Base-by-base conservation (phyloP, 2,113 vertebrate genomes). In the Andinoacara biseriatus region DNA sequence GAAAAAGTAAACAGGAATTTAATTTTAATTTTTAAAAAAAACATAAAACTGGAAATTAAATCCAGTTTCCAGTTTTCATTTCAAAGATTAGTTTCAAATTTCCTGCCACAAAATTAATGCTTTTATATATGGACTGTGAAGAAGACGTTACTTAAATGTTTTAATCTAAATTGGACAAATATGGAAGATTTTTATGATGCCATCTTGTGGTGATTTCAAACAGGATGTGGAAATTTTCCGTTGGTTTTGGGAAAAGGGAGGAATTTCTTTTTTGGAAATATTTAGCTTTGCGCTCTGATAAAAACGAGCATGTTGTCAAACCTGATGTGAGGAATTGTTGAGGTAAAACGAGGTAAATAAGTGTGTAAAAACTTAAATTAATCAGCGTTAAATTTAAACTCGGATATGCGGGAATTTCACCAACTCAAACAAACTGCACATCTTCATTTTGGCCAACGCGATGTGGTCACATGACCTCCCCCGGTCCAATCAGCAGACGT, bases 401-500 rank as follows among this genome's bases (percentile, higher is more conserved):
- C 56, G 76, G 82, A 90, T 43, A 1, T 6, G 62, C 18, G 54
- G 43, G 2, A 0, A 10, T 52, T 69, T 69, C 65, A 20, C 15
- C 15, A 1, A 17, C 22, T 82, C 15, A 0, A 38, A 54, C 18
- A 52, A 69, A 72, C 83, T 1, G 60, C 67, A 86, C 35, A 0
- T 26, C 77, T 75, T 24, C 26, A 20, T 74, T 46, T 78, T 10
- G 58, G 79, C 40, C 11, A 43, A 74, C 76, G 24, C 58, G 82
- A 74, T 57, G 77, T 62, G 82, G 61, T 91, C 90, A 91, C 76
- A 56, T 90, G 91, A 92, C 88, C 46, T 52, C 58, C 58, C 56
- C 80, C 7, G 56, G 90, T 91, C 92, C 92, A 93, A 92, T 90
- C 88, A 92, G 89, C 81, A 84, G 75, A 33, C 49, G 5, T 3